Base-by-base conservation (phyloP, 30 jellyfish, hydroid and myxozoan species). In the Cassiopea xamachana region DNA sequence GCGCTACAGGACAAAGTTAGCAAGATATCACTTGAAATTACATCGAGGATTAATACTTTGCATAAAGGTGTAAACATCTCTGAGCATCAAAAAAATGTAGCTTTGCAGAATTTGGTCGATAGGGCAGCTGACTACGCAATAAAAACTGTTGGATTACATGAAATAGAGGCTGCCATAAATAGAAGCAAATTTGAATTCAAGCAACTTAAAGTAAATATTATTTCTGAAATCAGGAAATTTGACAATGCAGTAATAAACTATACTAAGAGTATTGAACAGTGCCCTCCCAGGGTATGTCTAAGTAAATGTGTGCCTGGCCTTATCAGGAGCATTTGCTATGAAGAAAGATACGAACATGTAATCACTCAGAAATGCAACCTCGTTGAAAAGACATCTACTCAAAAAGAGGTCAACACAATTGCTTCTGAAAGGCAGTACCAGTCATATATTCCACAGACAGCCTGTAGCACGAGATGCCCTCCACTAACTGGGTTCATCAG, bases 401-500 rank as follows among this genome's bases (percentile, higher is more conserved):
- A 46, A 61, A 67, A 85, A 1, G 94, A 83, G 62, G 67, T 76
- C 47, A 74, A 62, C 69, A 44, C 60, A 46, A 84, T 84, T 19
- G 39, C 92, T 1, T 62, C 83, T 8, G 46, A 67, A 9, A 80
- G 49, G 47, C 70, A 85, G 18, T 91, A 44, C 67, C 67, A 72
- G 17, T 46, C 90, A 6, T 51, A 74, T 60, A 19, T 46, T 64
- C 77, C 82, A 8, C 27, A 78, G n/a, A 15, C 81, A 1, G 19
- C 49, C n/a, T 91, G 97, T 86, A 15, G 55, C 58, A 84, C 94
- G 51, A 79, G 73, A 51, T 91, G 97, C 69, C 97, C 97, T 2
- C 97, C 97, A 14, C 73, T 91, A 46, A 91, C 97, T 27, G 94
- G 94, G 13, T 91, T 91, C 50, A 76, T 91, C 71, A 91, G 59